Evolutionary conservation across 2,888 invertebrate genomes (phyloP), one percentile per base, ranked within the genome.

Genomic region (Geophilus truncorum): DNA sequence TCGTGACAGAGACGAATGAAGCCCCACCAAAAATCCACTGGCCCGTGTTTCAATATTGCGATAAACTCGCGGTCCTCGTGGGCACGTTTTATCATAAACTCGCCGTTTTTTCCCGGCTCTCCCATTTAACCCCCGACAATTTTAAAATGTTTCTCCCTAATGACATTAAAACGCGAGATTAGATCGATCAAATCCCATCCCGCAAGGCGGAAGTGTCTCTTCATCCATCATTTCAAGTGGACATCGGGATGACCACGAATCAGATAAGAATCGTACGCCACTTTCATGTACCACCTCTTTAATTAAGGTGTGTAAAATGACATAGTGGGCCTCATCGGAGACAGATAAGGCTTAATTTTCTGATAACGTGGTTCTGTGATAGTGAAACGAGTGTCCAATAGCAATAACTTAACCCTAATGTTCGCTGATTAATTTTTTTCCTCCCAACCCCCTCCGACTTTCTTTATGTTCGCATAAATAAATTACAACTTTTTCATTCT

Each of bases 111-210:
- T 70, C 28, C 23, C 70, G 28, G 10, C 70, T 12, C 7, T 4
- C 70, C 28, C 70, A 28, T 70, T 70, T 70, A 51, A 51, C 51
- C 70, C 70, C 70, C 1, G 12, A 70, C 25, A 28, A 70, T 28
- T 70, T 70, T 70, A 70, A 70, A 70, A 70, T 70, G 70, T 70
- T 70, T 70, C 70, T 70, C 70, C 70, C 70, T 70, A 70, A 70
- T 70, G 70, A 70, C 70, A 25, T 23, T 70, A 23, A 25, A 70
- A 23, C n/a, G 28, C 70, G 28, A 70, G 70, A 70, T 70, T 70
- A 70, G 70, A 70, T 70, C 70, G 28, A 70, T 70, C 70, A 70
- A 70, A 25, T 28, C 70, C 70, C 70, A 25, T 70, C 70, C 28
- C 25, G 51, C 32, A 6, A 4, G 15, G 28, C 70, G 70, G 70